Evolutionary conservation across 64 coral and sea anemone genomes (phyloP), one percentile per base, ranked within the genome.

Genomic region (Montipora cactus): DNA sequence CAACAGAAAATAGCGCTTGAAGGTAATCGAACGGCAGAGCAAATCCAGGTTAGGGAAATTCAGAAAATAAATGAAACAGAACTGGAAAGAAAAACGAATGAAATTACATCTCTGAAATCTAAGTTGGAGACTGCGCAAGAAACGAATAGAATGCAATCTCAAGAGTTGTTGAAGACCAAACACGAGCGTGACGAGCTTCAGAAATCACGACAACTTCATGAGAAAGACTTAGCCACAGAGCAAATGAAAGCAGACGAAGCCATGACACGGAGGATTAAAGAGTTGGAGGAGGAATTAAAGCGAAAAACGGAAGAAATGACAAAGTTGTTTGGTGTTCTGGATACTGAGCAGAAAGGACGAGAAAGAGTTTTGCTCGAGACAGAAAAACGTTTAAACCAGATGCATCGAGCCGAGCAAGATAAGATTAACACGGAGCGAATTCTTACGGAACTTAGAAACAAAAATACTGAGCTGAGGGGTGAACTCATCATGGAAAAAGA

Each of bases 21-120:
- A 44, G 90, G 78, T 52, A 95, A 91, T 92, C 76, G 81, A 19
- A 91, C 90, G 6, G 78, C 82, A 44, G 82, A 95, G 9, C 94
- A 95, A 67, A 37, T 95, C 18, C 92, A 92, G 92, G 68, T 91
- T 46, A 90, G 79, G 7, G 89, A 95, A 81, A 53, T 77, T 75
- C 84, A 95, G 61, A 88, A 90, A 87, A 49, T 59, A 16, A 77
- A 88, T 62, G 47, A 98, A 75, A 72, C 76, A 15, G 89, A 95
- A 11, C 20, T 98, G 3, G 75, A 78, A 7, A 88, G 74, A 49
- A 95, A 89, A 79, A 92, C 89, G 49, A 80, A 88, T 47, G 89
- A 95, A 52, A 92, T 92, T 16, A 28, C 77, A 47, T 77, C 89
- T 55, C 79, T 95, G 5, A 58, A 81, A 69, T 92, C 89, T 14